phyloP scores from a whole-genome alignment of 2,797 vertebrate species.

The Hemitrygon akajei region DNA sequence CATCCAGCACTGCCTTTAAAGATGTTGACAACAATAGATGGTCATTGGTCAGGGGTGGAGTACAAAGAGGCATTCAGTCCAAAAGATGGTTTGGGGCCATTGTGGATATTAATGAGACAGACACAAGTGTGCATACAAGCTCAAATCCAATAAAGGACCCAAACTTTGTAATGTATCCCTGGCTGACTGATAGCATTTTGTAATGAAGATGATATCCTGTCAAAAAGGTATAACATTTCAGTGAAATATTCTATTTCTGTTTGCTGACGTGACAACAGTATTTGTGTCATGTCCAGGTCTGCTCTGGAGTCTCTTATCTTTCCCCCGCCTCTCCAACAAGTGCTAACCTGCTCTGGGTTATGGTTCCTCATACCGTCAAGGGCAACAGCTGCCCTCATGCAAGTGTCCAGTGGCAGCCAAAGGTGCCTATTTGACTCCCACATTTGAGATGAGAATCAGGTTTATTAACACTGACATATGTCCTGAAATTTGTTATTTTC shows the following conservation, averaged over 20 bases:
- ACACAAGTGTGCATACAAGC: not conserved
- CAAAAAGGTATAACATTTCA: not conserved
- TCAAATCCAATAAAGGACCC: not conserved
- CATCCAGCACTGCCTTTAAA: not conserved
- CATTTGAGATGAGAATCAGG: too few species aligned
- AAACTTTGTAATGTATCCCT: not conserved
- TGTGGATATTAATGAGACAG: not conserved
- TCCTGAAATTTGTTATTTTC: too few species aligned
- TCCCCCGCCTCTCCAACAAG: not conserved
- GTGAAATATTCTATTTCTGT: not conserved
- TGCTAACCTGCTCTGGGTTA: not conserved
- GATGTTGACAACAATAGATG: not conserved
- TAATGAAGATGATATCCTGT: slow-evolving; percentile 3
- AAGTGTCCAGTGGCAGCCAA: not conserved
- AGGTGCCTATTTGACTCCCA: not conserved
- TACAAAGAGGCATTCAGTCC: not conserved
- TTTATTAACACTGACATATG: too few species aligned
- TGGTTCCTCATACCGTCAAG: not conserved
- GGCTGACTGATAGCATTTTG: not conserved
- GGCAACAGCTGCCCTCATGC: not conserved
- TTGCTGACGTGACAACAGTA: not conserved
- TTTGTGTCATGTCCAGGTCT: not conserved
- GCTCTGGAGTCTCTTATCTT: not conserved
- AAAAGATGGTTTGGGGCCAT: not conserved
- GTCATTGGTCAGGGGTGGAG: not conserved